These are phyloP conservation scores for Meloe dianella DNA, from an alignment of 2,888 invertebrate genomes.

Conservation along the genomic window DNA sequence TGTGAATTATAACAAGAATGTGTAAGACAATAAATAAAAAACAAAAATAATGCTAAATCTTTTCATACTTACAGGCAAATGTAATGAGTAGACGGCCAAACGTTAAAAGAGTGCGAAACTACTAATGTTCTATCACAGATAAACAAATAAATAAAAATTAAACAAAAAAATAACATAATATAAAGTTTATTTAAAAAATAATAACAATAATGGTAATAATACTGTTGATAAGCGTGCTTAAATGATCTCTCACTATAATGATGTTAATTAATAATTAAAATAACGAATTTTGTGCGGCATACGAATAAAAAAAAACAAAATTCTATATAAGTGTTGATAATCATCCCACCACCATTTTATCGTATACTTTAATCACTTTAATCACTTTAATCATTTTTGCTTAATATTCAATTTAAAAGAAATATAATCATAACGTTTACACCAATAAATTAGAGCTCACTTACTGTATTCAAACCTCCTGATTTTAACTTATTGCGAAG, in stretches of 20 bases:
- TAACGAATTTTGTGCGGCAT: too few species aligned
- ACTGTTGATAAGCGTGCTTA: slow-evolving; percentile 23
- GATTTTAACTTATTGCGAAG: too few species aligned
- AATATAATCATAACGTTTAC: too few species aligned
- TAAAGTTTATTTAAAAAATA: slow-evolving; percentile 42
- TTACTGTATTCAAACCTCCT: too few species aligned
- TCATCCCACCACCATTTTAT: too few species aligned
- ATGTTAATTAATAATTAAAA: slow-evolving; percentile 22
- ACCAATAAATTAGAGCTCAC: too few species aligned
- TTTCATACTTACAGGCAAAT: slow-evolving; percentile 32
- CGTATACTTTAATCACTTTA: too few species aligned
- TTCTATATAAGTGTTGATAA: too few species aligned
- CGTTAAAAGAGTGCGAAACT: slow-evolving; percentile 18
- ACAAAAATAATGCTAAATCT: background rate
- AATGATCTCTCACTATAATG: slow-evolving; percentile 36
- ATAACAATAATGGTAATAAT: slow-evolving; percentile 36
- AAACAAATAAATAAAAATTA: slow-evolving; percentile 24
- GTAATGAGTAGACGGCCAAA: slow-evolving; percentile 22
- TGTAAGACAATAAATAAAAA: slow-evolving; percentile 15
- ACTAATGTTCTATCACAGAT: slow-evolving; percentile 16
- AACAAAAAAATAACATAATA: slow-evolving; percentile 29
- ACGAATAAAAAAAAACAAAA: too few species aligned
- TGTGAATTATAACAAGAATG: background rate
- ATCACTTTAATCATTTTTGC: too few species aligned
- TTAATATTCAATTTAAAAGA: too few species aligned